A percentile compares a stretch with the other conserved stretches of the same genome.
These are phyloP conservation scores for Phylloscopus collybita DNA, from an alignment of 2,797 vertebrate species.

Conservation along the genomic window DNA sequence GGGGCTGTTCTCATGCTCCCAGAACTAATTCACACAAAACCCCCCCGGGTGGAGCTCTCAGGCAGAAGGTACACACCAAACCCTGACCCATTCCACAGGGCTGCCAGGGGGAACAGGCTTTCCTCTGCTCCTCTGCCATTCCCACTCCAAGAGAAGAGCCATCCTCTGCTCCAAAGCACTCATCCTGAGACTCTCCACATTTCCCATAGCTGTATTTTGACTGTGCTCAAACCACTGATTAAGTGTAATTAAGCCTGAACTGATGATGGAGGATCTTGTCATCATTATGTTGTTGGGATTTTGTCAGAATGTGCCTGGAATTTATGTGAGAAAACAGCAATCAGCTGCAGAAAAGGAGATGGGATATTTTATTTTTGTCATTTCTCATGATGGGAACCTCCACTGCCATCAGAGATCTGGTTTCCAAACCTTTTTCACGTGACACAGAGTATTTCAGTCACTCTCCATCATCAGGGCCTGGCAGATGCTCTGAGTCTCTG, in stretches of 20 bases:
- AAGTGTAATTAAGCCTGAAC: slow-evolving; percentile 61
- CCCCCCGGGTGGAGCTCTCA: fast-evolving
- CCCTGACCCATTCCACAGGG: not conserved
- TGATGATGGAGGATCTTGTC: slow-evolving; percentile 61
- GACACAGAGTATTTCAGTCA: not conserved
- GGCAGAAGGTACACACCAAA: not conserved
- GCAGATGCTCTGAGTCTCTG: not conserved
- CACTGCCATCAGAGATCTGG: not conserved
- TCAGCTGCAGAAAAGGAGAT: slow-evolving; percentile 33
- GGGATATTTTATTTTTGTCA: not conserved
- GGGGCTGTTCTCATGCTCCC: not conserved
- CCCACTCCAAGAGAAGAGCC: slow-evolving; percentile 15
- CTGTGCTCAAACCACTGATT: slow-evolving; percentile 61
- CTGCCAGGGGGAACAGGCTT: not conserved
- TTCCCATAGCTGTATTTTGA: slow-evolving; percentile 43
- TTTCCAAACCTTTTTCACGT: not conserved
- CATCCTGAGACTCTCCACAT: slow-evolving; percentile 41
- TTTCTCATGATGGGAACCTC: slow-evolving; percentile 10
- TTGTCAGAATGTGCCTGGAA: slow-evolving; percentile 42
- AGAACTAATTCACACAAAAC: not conserved
- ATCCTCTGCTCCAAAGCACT: slow-evolving; percentile 20
- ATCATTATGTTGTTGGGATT: slow-evolving; percentile 52
- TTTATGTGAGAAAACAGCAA: slow-evolving; percentile 55
- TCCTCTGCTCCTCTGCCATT: not conserved
- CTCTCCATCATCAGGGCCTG: not conserved